Evolutionary conservation across 2,797 vertebrate species (phyloP), one percentile per base, ranked within the genome.

Genomic region (Takifugu ocellatus): DNA sequence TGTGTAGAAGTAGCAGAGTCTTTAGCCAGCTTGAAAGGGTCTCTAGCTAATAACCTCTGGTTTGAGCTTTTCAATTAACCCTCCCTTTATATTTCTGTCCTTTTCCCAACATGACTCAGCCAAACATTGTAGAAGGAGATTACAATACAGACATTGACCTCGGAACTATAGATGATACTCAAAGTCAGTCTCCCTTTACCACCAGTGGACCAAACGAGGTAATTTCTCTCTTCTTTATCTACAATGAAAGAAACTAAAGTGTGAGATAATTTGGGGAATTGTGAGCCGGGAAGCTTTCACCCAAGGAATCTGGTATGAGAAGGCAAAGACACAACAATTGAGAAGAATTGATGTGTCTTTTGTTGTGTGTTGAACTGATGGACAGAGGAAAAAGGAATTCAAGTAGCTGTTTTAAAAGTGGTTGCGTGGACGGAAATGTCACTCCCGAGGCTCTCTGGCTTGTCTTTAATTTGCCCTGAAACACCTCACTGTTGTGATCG

Each of bases 141-240:
- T 96, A 95, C 87, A 95, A 85, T 89, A 92, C 92, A 89, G 89
- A 90, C 77, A 83, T 49, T 90, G 93, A 94, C 87, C 98, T 96
- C 78, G 94, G 92, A 86, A 94, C 92, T 73, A 72, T 93, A 89
- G 92, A 89, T 77, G 87, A 77, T 79, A 89, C 92, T 71, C 94
- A 95, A 65, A 95, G 93, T 82, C 92, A 91, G 82, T 83, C 92
- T 74, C 91, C 96, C 31, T 84, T 78, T 77, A 90, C 80, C 84
- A 89, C 91, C 25, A 88, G 88, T 25, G 93, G 92, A 93, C 78
- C 91, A 48, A 89, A 92, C n/a, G 93, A 98, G 96, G 97, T 99
- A 98, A 90, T 70, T 77, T 67, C 68, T 39, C 63, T 52, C 47
- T 83, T 73, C 26, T 48, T 74, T 84, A 36, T 59, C 50, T 68